Evolutionary conservation across 2,888 invertebrate species (phyloP), one percentile per base, ranked within the genome.

Genomic region (Thumatha senex): DNA sequence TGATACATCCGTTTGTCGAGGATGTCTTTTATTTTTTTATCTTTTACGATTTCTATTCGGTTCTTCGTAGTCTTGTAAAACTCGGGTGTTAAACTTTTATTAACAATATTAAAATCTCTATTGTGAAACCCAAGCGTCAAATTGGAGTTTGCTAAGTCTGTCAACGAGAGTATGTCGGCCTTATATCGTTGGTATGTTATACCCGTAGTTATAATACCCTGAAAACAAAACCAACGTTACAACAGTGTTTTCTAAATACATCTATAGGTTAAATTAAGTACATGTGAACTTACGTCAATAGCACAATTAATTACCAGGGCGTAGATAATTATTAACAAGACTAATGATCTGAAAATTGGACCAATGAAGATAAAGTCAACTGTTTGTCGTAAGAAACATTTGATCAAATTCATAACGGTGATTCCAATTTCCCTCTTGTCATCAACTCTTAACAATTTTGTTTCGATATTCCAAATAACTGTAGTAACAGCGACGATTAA

Each of bases 121-220:
- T 76, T 90, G 77, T 75, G 92, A 55, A 75, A 74, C 46, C 66
- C 93, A 50, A 89, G 59, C 1, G 81, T 86, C 33, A 88, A 61
- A 58, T 89, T 86, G 12, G 80, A 75, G 8, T 70, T 24, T 4
- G 74, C 51, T 35, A 90, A 60, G 35, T 84, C 77, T 1, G 58
- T 24, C 59, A 83, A 53, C 9, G 78, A 78, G 51, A 81, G 75
- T 47, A 86, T 75, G 41, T 87, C 81, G 24, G 80, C 72, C 56
- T 78, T 84, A 54, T 75, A 78, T 78, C 86, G 60, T 49, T 86
- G 77, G 74, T 86, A 84, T 33, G 86, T 84, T 63, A 91, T 80
- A 13, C 90, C 88, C 35, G 91, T 81, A 54, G 80, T 87, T 54
- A 91, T 76, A 11, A 91, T 81, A 7, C 89, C 89, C 91, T 91